Evolutionary conservation across 2,888 invertebrate species (phyloP), one percentile per base, ranked within the genome.

Genomic region (Acleris cristana): DNA sequence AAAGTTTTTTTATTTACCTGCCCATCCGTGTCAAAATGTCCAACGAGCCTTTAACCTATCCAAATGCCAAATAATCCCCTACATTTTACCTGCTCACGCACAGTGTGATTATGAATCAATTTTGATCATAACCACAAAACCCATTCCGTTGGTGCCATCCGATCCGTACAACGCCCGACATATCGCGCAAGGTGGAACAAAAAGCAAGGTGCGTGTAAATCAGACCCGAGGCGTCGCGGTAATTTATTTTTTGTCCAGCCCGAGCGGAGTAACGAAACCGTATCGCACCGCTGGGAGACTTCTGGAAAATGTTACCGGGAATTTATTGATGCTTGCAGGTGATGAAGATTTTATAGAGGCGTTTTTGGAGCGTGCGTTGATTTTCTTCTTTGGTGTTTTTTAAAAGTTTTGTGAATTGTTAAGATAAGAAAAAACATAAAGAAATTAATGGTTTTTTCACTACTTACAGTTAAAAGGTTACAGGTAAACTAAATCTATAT

Each of bases 201-300:
- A 67, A 67, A 67, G 67, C 67, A 26, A 57, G 57, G 57, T 52
- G 52, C 52, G 48, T 53, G 67, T 67, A 67, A 67, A 67, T 67
- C 67, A 67, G 67, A 40, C 62, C 57, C 64, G 40, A 18, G 49
- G 58, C 34, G 21, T 55, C 55, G 52, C 63, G 62, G 62, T 63
- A 67, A 67, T 67, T 63, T 67, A 67, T 67, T 67, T 67, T 63
- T 67, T 67, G 67, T 67, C 67, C 67, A 63, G 51, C 51, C 53
- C 58, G 34, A 49, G 61, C 59, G 49, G 59, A 61, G 65, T 62
- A 66, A 62, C 66, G 66, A 66, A 61, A 67, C 63, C 57, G 62
- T 58, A 67, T 67, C 67, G 67, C 63, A 67, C 67, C 67, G 26
- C 63, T 54, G 67, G 67, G 67, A 65, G 55, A 61, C 61, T 56